Conservation (phyloP, 2,888 invertebrate genomes). For the Amblyteles armatorius region DNA sequence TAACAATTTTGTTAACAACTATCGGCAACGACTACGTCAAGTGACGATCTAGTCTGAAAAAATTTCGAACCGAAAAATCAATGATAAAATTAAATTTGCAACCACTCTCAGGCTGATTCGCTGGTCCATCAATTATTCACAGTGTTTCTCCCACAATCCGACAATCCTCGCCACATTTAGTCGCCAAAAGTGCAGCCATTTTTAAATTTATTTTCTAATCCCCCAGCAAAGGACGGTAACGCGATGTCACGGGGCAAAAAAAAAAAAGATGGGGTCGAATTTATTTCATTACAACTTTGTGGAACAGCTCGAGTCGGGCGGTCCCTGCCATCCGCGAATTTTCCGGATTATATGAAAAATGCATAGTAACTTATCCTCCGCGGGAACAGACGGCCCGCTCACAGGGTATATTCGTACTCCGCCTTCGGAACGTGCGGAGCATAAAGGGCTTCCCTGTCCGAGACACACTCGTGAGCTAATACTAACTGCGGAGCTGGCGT, state of each 20-base stretch:
- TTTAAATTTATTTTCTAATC: not conserved
- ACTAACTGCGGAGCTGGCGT: conserved; percentile 36
- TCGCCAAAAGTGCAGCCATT: not conserved
- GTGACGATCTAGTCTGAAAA: no score
- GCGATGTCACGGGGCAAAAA: conserved; percentile 6
- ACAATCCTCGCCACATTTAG: not conserved
- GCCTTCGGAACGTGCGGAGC: conserved; percentile 53
- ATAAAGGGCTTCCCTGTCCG: conserved; percentile 64
- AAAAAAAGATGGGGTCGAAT: not conserved
- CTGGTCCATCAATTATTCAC: no score
- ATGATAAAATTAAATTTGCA: no score
- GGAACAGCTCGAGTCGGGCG: not conserved
- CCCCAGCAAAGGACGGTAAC: not conserved
- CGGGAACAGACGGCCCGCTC: conserved; percentile 41
- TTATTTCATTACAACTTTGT: conserved; percentile 40
- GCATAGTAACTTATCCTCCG: conserved; percentile 47
- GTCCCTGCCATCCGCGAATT: conserved; percentile 20
- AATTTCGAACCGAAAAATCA: no score
- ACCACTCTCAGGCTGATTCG: no score
- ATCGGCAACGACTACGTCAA: no score
- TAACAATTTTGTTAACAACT: no score
- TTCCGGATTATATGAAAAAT: conserved; percentile 57
- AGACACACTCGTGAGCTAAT: conserved; percentile 57
- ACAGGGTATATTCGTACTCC: conserved; percentile 34
- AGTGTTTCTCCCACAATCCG: not conserved